Base-by-base conservation (phyloP, 2,113 vertebrate species). In the Solea solea region DNA sequence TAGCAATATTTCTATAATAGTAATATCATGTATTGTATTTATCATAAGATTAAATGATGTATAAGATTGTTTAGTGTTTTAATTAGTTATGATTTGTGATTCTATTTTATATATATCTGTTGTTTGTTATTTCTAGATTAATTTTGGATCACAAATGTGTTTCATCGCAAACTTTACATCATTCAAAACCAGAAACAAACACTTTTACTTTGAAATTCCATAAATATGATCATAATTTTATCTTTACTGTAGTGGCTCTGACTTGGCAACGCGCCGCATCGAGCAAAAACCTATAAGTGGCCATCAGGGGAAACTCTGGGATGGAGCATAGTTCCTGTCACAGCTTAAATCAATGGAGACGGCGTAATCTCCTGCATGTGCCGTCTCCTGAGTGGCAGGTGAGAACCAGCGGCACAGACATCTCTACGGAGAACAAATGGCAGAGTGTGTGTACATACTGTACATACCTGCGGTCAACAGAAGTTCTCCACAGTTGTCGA, bases 351-450 rank as follows among this genome's bases (percentile, higher is more conserved):
- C 57, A 48, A 48, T 21, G 48, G 5, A 4, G 49, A 40, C 5
- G 11, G 6, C 0, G n/a, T 53, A 4, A 34, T 16, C 42, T 4
- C 7, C 16, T 25, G 15, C 25, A 15, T 48, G 28, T 27, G 49
- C 21, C 68, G 21, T 13, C 53, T 25, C 50, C 16, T 45, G 12
- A 52, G 51, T n/a, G 55, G 5, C 0, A 53, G 34, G 9, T 52
- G 59, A 62, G 12, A 72, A 69, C 27, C 34, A 60, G 62, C 5
- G 1, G 25, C 51, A 39, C 53, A 64, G 14, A 1, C 39, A 69
- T 65, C 8, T 16, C 9, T 34, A 46, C 5, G 56, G 7, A 48
- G 65, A 54, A 54, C 41, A 1, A 5, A 42, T 59, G 51, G 50
- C 39, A 50, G 45, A 48, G 4, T 45, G 7, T 55, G 8, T 21